Evolutionary conservation across 2,888 invertebrate species (phyloP).

Genomic region (Julus scandinavius): DNA sequence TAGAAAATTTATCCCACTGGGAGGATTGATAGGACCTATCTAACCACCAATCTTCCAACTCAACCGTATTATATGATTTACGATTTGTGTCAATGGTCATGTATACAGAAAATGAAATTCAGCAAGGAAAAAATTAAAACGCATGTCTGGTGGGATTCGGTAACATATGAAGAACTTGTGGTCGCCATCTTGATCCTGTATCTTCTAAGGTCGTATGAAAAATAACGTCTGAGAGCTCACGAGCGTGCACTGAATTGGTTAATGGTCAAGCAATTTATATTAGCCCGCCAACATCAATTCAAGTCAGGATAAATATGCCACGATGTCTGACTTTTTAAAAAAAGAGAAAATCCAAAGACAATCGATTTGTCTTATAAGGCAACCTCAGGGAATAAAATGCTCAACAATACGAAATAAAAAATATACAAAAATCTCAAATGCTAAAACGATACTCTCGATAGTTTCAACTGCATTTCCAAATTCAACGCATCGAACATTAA

Average conservation of each 20-base stretch:
- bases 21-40: too few relatives aligned
- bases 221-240: not conserved
- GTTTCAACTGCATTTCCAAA: not conserved
- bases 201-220: conserved; percentile 17
- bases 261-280: conserved; percentile 33
- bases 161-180: not conserved
- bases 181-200: not conserved
- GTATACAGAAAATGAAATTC: not conserved
- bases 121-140: conserved; percentile 13
- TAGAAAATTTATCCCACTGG: too few relatives aligned
- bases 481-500: too few relatives aligned
- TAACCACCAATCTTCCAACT: too few relatives aligned
- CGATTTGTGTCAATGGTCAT: not conserved
- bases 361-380: conserved; percentile 1
- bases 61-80: not conserved
- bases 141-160: not conserved
- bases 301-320: conserved; percentile 12
- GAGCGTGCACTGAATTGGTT: conserved; percentile 26
- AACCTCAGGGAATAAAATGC: conserved; percentile 7
- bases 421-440: not conserved
- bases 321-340: not conserved
- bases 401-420: conserved; percentile 27
- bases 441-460: not conserved
- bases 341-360: not conserved
- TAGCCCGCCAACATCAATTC: conserved; percentile 10